Conservation (phyloP, 2,113 vertebrate species). For the Pycnonotus jocosus region DNA sequence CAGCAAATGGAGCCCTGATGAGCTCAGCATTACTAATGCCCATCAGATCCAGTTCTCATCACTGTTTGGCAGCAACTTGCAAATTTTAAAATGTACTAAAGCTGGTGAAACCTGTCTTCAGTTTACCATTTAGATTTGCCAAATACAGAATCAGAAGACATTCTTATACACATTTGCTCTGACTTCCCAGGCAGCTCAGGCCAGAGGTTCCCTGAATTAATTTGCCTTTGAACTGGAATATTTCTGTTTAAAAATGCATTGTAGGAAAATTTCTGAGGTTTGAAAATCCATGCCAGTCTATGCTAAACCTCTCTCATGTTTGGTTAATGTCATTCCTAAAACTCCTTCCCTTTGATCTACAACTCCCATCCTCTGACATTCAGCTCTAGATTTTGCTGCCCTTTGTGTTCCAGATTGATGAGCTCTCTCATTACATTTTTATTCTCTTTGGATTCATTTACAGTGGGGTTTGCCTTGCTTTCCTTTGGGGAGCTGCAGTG, state of each 20-base stretch:
- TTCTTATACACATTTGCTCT: not conserved
- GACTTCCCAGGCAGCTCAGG: not conserved
- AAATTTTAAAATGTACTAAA: not conserved
- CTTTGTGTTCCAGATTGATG: not conserved
- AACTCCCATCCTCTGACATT: not conserved
- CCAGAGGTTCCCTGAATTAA: not conserved
- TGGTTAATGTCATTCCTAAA: not conserved
- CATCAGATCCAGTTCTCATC: slow-evolving; percentile 35
- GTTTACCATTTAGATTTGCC: slow-evolving; percentile 28
- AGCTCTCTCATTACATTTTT: not conserved
- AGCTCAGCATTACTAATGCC: slow-evolving; percentile 43
- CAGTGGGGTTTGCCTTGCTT: not conserved
- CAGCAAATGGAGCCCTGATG: not conserved
- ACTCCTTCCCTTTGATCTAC: not conserved
- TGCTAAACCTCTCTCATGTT: not conserved
- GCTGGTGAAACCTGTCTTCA: slow-evolving; percentile 17
- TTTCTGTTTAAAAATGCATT: slow-evolving; percentile 9
- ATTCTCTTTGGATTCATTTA: not conserved
- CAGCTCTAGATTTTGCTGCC: not conserved
- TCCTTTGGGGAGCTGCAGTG: not conserved
- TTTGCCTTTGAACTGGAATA: not conserved
- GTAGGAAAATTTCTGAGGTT: slow-evolving; percentile 15
- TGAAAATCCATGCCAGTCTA: not conserved
- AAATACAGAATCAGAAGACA: not conserved
- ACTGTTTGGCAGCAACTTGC: not conserved